phyloP scores from a whole-genome alignment of 2,888 invertebrate species.

The Scaptomyza reducta region DNA sequence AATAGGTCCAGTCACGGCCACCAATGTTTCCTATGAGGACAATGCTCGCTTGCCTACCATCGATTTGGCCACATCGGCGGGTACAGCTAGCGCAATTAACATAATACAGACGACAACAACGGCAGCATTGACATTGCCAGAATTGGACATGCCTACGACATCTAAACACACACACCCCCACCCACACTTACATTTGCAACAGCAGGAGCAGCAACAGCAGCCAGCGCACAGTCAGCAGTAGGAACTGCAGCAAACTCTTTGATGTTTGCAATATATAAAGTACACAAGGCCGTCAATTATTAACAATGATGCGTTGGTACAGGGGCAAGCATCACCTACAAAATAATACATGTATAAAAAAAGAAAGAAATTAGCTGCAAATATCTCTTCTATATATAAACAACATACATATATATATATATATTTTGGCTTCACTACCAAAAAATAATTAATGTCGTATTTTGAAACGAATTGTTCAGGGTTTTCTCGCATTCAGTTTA shows the following conservation, averaged over 20 bases:
- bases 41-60: conserved; percentile 67
- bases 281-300: conserved; percentile 59
- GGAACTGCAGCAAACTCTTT: conserved; percentile 45
- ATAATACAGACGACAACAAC: conserved; percentile 53
- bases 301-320: conserved; percentile 36
- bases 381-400: conserved; percentile 25
- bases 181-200: conserved; percentile 75
- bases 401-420: conserved; percentile 1
- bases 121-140: conserved; percentile 40
- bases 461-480: conserved; percentile 55
- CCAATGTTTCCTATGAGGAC: conserved; percentile 59
- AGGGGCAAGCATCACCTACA: conserved; percentile 43
- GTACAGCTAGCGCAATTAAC: conserved; percentile 72
- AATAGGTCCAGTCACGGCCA: conserved; percentile 5
- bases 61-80: conserved; percentile 80
- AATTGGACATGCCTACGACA: conserved; percentile 62
- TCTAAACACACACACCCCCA: conserved; percentile 62
- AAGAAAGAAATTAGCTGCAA: conserved; percentile 50
- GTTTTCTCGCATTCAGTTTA: conserved; percentile 65
- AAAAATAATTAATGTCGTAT: conserved; percentile 51
- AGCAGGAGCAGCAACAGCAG: conserved; percentile 57
- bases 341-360: conserved; percentile 51
- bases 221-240: conserved; percentile 60
- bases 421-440: conserved; percentile 36
- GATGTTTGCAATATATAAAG: conserved; percentile 54